A percentile compares a stretch with the other conserved stretches of the same genome.
Conservation (phyloP, 2,113 vertebrate species). For the Phrynocephalus versicolor region DNA sequence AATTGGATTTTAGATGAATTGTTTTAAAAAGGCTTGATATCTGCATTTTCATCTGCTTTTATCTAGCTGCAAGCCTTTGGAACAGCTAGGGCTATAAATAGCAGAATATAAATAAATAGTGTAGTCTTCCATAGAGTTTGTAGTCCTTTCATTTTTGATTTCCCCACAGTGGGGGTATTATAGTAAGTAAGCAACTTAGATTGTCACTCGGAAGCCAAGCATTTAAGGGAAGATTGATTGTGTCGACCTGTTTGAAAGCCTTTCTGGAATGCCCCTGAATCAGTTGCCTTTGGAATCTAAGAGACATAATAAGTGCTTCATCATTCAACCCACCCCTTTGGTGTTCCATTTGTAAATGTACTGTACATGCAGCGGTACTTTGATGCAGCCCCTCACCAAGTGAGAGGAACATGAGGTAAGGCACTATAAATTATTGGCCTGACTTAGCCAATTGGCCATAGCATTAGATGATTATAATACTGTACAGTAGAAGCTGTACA, state of each 20-base stretch:
- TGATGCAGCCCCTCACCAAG: conserved; percentile 19
- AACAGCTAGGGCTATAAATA: neutral
- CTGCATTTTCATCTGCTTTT: neutral
- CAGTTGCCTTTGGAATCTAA: neutral
- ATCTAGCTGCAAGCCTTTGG: neutral
- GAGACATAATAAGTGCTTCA: conserved; percentile 12
- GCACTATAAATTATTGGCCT: conserved; percentile 23
- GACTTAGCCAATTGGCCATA: conserved; percentile 26
- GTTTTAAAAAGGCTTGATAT: neutral
- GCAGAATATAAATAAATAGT: conserved; percentile 3
- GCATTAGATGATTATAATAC: neutral
- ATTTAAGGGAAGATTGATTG: conserved; percentile 23
- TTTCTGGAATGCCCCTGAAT: neutral
- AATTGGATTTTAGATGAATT: neutral
- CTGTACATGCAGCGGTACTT: neutral
- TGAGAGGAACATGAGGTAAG: conserved; percentile 26
- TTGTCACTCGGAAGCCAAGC: conserved; percentile 18
- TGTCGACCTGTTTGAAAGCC: neutral
- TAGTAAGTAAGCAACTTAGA: neutral
- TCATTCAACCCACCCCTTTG: conserved; percentile 2
- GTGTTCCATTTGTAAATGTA: conserved; percentile 12
- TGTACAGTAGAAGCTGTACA: too few relatives aligned
- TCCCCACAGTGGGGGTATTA: neutral
- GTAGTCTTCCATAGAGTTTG: neutral
- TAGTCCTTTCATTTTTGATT: neutral